Conservation (phyloP, 2,888 invertebrate species). For the Euzetes globulus region DNA sequence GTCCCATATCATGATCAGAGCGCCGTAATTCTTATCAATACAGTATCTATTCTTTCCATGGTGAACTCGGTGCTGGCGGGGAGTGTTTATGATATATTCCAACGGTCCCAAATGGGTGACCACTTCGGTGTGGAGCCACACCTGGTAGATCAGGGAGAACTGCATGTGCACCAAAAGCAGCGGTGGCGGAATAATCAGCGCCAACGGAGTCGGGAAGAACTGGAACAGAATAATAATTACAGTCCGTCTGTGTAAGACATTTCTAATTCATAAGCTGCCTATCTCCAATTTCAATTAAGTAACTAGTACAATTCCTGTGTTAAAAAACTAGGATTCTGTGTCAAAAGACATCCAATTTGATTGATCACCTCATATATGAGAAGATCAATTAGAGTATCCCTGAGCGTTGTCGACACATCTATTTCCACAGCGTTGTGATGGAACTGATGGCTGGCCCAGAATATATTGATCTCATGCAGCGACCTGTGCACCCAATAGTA, state of each 20-base stretch:
- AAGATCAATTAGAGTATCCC: conserved; percentile 70
- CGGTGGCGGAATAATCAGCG: conserved; percentile 67
- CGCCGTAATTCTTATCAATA: conserved; percentile 86
- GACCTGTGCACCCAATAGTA: conserved; percentile 34
- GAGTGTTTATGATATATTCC: conserved; percentile 78
- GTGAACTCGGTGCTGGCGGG: conserved; percentile 71
- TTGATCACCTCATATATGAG: conserved; percentile 68
- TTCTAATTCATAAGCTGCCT: too few relatives aligned
- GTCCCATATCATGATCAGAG: conserved; percentile 83
- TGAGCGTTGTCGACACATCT: conserved; percentile 71
- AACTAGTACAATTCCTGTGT: too few relatives aligned
- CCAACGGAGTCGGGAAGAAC: conserved; percentile 52
- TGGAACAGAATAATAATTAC: conserved; percentile 25
- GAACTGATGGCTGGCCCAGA: conserved; percentile 84
- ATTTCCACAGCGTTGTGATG: conserved; percentile 86
- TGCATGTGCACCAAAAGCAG: conserved; percentile 76
- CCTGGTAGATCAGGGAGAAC: conserved; percentile 81
- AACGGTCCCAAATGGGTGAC: conserved; percentile 71
- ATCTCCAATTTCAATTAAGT: too few relatives aligned
- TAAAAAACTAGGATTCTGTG: too few relatives aligned
- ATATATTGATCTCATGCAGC: conserved; percentile 61
- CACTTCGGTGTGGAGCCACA: conserved; percentile 85
- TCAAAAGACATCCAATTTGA: too few relatives aligned
- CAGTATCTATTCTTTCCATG: conserved; percentile 78
- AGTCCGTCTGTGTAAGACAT: too few relatives aligned